phyloP scores from a whole-genome alignment of 2,797 vertebrate species.

The Cichlasoma orientale region DNA sequence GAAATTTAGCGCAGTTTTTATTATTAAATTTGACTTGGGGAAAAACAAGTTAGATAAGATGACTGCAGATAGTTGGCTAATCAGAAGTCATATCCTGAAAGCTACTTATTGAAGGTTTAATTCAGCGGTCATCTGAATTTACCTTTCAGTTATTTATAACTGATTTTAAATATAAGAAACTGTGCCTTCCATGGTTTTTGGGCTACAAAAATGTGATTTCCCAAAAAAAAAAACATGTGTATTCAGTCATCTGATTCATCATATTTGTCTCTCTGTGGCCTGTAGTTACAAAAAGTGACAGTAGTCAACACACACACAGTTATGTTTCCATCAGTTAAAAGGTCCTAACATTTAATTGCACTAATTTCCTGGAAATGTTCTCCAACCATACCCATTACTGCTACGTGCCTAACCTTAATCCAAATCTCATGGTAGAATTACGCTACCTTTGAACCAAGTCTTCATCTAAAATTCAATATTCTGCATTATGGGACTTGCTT shows the following conservation, averaged over 20 bases:
- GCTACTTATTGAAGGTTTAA: not conserved
- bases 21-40: not conserved
- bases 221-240: not conserved
- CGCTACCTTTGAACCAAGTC: not conserved
- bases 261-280: conserved; percentile 2
- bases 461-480: not conserved
- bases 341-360: not conserved
- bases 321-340: not conserved
- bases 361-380: not conserved
- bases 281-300: conserved; percentile 1
- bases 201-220: not conserved
- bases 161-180: not conserved
- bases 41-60: not conserved
- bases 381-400: not conserved
- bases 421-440: too few relatives aligned
- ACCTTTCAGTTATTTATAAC: not conserved
- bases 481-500: not conserved
- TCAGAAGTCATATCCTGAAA: not conserved
- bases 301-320: not conserved
- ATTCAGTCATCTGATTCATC: not conserved
- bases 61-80: not conserved
- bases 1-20: not conserved
- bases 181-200: not conserved
- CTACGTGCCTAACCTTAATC: not conserved
- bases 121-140: not conserved